These are phyloP conservation scores for Equus quagga DNA, from an alignment of 2,113 vertebrate species.

Conservation along the genomic window DNA sequence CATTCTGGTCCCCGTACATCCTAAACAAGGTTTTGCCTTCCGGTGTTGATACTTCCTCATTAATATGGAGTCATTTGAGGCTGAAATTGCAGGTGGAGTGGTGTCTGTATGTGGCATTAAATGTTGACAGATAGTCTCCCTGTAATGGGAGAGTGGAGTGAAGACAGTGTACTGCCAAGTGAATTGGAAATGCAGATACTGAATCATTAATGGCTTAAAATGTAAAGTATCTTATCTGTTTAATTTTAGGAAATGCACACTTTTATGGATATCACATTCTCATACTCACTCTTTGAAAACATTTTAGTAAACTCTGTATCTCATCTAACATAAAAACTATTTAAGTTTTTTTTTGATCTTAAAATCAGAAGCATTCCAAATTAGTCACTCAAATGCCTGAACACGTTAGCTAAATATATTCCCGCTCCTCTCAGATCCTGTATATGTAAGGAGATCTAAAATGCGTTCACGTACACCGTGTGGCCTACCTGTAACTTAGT, in stretches of 20 bases:
- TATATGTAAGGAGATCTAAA: not conserved
- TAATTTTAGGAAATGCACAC: slow-evolving; percentile 15
- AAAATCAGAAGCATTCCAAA: slow-evolving; percentile 5
- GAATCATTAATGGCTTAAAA: slow-evolving; percentile 60
- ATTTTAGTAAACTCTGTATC: not conserved
- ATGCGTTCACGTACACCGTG: not conserved
- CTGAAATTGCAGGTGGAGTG: slow-evolving; percentile 17
- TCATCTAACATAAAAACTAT: not conserved
- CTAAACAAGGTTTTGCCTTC: slow-evolving; percentile 54
- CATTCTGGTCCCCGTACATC: not conserved
- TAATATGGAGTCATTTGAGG: slow-evolving; percentile 40
- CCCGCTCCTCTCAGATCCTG: not conserved
- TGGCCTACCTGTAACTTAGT: not conserved
- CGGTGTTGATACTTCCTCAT: slow-evolving; percentile 28
- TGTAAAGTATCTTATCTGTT: slow-evolving; percentile 2
- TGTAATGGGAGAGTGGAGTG: not conserved
- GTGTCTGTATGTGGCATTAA: not conserved
- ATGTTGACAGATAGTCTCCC: slow-evolving; percentile 52
- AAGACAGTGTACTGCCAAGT: not conserved
- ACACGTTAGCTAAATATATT: not conserved
- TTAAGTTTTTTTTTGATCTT: not conserved
- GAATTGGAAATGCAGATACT: slow-evolving; percentile 60
- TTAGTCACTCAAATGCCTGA: not conserved
- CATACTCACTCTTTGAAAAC: not conserved
- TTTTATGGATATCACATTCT: not conserved